Evolutionary conservation across 2,113 vertebrate genomes (phyloP).

Genomic region (Antechinus stuartii): DNA sequence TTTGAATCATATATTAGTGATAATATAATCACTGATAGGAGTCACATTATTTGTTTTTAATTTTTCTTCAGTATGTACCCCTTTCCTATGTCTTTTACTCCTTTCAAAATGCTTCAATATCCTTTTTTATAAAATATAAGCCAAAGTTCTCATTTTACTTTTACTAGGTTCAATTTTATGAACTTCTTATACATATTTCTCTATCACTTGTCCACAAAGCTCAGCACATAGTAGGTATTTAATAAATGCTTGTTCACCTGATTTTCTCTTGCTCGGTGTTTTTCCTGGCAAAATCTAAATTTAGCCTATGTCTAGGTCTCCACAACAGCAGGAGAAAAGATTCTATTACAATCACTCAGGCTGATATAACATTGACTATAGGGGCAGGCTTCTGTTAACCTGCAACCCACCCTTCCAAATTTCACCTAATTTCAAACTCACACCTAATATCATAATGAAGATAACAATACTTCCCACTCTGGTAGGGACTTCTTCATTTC

Average conservation of each 20-base stretch:
- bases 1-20: background rate
- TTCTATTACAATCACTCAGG: background rate
- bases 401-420: background rate
- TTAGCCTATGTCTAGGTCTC: background rate
- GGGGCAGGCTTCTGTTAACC: background rate
- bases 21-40: conserved; percentile 2
- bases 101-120: conserved; percentile 10
- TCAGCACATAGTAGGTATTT: background rate
- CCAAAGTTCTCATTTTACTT: background rate
- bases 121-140: background rate
- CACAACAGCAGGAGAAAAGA: background rate
- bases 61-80: background rate
- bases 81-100: background rate
- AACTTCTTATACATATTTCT: background rate
- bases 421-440: background rate
- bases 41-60: background rate
- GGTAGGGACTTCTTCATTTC: background rate
- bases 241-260: background rate
- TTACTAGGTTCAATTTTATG: background rate
- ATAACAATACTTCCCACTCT: background rate
- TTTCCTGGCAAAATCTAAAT: background rate
- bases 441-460: background rate
- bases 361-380: background rate
- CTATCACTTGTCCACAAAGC: background rate
- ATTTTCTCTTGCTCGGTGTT: background rate